These are phyloP conservation scores for Zaprionus vittiger DNA, from an alignment of 1,140 invertebrate genomes.

Conservation along the genomic window DNA sequence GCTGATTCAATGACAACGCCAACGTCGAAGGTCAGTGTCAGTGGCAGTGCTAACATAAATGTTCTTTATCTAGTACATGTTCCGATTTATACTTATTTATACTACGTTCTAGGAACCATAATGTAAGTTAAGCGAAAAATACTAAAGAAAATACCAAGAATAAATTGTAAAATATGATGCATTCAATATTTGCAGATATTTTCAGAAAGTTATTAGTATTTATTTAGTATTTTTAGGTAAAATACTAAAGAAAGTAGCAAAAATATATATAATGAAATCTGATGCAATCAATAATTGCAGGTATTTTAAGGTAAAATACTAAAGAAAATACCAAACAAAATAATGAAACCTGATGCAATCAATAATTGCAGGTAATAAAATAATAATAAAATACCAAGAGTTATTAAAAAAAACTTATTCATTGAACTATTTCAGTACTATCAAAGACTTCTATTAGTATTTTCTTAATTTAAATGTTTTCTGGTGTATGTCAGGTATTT, in stretches of 20 bases:
- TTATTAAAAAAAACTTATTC: not conserved
- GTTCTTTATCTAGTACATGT: not conserved
- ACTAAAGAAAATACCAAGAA: not conserved
- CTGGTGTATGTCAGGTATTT: not conserved
- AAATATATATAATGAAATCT: not conserved
- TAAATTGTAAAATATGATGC: too few relatives aligned
- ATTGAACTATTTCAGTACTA: not conserved
- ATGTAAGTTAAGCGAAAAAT: not conserved
- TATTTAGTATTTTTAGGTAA: too few relatives aligned
- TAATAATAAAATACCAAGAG: not conserved
- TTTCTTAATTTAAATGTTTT: not conserved
- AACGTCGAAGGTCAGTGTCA: conserved; percentile 57
- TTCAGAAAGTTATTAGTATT: not conserved
- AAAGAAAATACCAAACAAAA: not conserved
- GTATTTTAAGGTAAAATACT: not conserved
- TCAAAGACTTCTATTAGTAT: not conserved
- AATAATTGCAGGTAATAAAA: too few relatives aligned
- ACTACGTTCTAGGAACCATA: not conserved
- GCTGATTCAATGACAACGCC: conserved; percentile 67
- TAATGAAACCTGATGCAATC: not conserved
- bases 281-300: too few relatives aligned
- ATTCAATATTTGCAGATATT: not conserved
- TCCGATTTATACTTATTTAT: not conserved
- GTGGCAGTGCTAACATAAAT: not conserved
- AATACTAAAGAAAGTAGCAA: too few relatives aligned